These are phyloP conservation scores for Halcyon senegalensis DNA, from an alignment of 2,113 vertebrate species.

Conservation along the genomic window DNA sequence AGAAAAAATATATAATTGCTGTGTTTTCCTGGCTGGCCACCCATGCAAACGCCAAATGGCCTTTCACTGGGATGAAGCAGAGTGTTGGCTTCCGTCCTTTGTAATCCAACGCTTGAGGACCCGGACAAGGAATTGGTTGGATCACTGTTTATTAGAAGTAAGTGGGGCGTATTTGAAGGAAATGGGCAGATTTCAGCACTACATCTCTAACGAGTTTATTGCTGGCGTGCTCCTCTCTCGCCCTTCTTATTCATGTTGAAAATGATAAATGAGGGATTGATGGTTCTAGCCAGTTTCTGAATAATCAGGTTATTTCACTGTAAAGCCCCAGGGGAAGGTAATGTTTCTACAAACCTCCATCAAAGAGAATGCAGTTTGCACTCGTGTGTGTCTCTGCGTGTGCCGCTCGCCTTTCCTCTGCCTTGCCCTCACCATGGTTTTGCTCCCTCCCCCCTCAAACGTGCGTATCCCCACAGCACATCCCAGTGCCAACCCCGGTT, in stretches of 20 bases:
- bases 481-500: background rate
- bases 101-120: background rate
- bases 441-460: background rate
- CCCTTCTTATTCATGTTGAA: slow-evolving; percentile 32
- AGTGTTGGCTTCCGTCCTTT: slow-evolving; percentile 9
- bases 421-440: background rate
- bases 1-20: background rate
- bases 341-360: slow-evolving; percentile 12
- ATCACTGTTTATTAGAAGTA: background rate
- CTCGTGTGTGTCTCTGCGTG: background rate
- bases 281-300: slow-evolving; percentile 39
- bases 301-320: slow-evolving; percentile 53
- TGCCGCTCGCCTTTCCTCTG: background rate
- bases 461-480: background rate
- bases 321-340: slow-evolving; percentile 20
- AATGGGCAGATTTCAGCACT: slow-evolving; percentile 24
- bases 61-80: background rate
- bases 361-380: background rate
- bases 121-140: background rate
- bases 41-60: background rate
- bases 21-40: slow-evolving; percentile 25
- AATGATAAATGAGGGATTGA: slow-evolving; percentile 59
- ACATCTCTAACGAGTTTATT: background rate
- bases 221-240: background rate
- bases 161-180: background rate